Evolutionary conservation across 2,113 vertebrate genomes (phyloP), one percentile per base, ranked within the genome.

Genomic region (Podarcis cretensis): DNA sequence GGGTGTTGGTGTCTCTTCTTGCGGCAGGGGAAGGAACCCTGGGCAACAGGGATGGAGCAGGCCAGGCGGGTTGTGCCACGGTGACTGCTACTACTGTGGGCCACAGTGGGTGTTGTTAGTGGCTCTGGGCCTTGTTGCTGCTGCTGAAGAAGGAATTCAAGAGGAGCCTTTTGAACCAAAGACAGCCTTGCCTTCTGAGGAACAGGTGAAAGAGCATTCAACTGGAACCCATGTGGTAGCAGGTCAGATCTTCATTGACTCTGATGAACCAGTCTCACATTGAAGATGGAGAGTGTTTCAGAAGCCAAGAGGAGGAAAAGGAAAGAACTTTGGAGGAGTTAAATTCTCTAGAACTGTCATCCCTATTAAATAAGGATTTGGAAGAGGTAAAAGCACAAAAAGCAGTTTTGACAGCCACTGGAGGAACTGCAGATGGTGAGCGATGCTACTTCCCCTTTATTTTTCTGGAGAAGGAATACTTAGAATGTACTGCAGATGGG

Each of bases 391-490:
- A 97, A 95, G 37, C 95, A 43, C 95, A 73, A 91, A 97, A 85
- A 91, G 92, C 96, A 54, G 7, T 48, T 48, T 48, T 48, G 10
- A 54, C 48, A 54, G 48, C 98, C 83, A 98, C 98, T 81, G 99
- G 98, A 85, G 99, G 99, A 66, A 99, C 99, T 66, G 98, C 98
- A 20, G 96, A 98, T 25, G 98, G 99, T 30, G 98, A 99, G 65
- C 97, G 97, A 84, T 99, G 99, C 90, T 86, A 97, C 93, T 99
- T 99, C 89, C 99, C 99, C 0, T 99, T 99, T 90, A 95, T 98
- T 32, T 99, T 99, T 87, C 95, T 99, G 96, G 97, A 97, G 74
- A 98, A 96, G 57, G 98, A 99, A 63, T 99, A 98, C 77, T 94
- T 86, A 0, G 98, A 98, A 59, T 99, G 99, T 91, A 54, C 48